Evolutionary conservation across 2,888 invertebrate species (phyloP).

Genomic region (Galerucella nymphaeae): DNA sequence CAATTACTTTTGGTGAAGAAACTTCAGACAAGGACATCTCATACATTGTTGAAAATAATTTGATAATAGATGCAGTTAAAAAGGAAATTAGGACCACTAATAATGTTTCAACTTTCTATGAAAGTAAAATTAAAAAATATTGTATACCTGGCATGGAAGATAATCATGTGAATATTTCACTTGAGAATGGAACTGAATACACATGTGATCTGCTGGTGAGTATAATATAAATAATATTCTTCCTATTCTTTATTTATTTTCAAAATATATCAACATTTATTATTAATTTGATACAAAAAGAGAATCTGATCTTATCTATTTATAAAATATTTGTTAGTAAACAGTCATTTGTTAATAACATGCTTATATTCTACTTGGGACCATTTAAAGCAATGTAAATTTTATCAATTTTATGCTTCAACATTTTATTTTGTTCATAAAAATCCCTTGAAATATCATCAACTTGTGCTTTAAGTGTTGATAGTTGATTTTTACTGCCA

Average conservation of each 20-base stretch:
- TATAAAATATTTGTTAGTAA: too few species aligned
- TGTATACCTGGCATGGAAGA: slow-evolving; percentile 66
- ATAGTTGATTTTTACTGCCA: slow-evolving; percentile 34
- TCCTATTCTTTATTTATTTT: not conserved
- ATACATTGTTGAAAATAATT: slow-evolving; percentile 94
- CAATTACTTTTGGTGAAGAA: slow-evolving; percentile 86
- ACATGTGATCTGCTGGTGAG: slow-evolving; percentile 78
- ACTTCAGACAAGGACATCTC: slow-evolving; percentile 81
- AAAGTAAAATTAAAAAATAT: slow-evolving; percentile 76
- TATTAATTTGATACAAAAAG: not conserved
- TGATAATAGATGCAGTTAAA: slow-evolving; percentile 81
- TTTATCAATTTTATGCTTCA: slow-evolving; percentile 53
- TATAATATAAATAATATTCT: slow-evolving; percentile 46
- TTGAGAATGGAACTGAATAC: slow-evolving; percentile 74
- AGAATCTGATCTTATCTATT: not conserved
- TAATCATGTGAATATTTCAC: slow-evolving; percentile 65
- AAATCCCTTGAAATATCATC: slow-evolving; percentile 54
- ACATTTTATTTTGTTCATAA: slow-evolving; percentile 50
- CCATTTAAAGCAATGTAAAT: slow-evolving; percentile 38
- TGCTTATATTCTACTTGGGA: slow-evolving; percentile 19
- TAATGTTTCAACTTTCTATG: slow-evolving; percentile 76
- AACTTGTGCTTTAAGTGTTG: slow-evolving; percentile 47
- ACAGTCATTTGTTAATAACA: too few species aligned
- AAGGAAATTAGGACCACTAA: slow-evolving; percentile 67
- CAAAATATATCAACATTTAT: too few species aligned